A percentile compares a stretch with the other conserved stretches of the same genome.
Conservation (phyloP, 1,140 invertebrate species). For the Prorops nasuta region DNA sequence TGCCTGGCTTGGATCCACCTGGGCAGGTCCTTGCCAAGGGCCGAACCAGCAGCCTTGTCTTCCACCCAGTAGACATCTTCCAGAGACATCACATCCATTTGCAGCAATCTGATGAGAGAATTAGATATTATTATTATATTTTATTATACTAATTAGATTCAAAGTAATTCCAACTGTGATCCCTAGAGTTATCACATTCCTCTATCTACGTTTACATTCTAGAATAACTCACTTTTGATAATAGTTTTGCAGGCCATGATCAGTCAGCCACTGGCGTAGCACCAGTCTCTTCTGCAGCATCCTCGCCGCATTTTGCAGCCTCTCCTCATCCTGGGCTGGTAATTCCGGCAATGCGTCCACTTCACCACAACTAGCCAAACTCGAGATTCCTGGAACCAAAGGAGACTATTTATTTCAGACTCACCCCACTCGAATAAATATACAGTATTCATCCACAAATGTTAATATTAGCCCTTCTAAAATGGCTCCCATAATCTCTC, state of each 20-base stretch:
- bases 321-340: conserved; percentile 75
- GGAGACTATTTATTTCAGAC: not conserved
- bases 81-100: conserved; percentile 76
- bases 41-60: conserved; percentile 69
- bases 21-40: conserved; percentile 77
- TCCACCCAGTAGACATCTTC: conserved; percentile 89
- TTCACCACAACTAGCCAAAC: conserved; percentile 71
- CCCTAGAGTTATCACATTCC: no score
- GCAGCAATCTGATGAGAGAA: conserved; percentile 66
- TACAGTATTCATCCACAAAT: no score
- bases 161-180: no score
- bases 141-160: no score
- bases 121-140: no score
- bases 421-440: no score
- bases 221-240: conserved; percentile 72
- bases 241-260: conserved; percentile 71
- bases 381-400: conserved; percentile 69
- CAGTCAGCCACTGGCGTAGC: conserved; percentile 75
- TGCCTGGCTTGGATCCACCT: conserved; percentile 76
- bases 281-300: conserved; percentile 77
- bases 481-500: no score
- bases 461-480: no score
- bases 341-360: conserved; percentile 71
- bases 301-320: conserved; percentile 72
- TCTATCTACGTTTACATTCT: no score